Percentiles rank a stretch among this genome's conserved stretches.
phyloP scores from a whole-genome alignment of 2,888 invertebrate species.

The Thumatha senex region DNA sequence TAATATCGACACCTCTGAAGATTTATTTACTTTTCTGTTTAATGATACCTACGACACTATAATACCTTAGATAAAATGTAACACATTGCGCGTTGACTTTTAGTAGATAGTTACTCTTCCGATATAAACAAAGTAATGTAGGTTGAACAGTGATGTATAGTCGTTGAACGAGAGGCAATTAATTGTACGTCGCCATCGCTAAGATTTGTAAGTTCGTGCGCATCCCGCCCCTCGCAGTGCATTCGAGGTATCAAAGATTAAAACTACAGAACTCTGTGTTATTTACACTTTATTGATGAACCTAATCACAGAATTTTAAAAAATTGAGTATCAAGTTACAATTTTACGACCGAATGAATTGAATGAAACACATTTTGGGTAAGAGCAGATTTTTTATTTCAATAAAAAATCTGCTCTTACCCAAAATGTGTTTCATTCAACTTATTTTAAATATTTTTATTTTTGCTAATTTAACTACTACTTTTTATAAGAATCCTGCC shows the following conservation, averaged over 20 bases:
- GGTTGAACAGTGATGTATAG: conserved; percentile 23
- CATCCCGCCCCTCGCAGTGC: conserved; percentile 50
- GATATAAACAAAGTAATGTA: conserved; percentile 20
- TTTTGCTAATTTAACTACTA: no score
- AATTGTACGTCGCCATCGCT: conserved; percentile 48
- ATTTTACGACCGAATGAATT: no score
- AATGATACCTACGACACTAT: conserved; percentile 12
- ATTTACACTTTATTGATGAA: no score
- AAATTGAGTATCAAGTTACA: no score
- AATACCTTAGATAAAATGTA: conserved; percentile 1
- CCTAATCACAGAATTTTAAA: no score
- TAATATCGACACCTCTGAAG: conserved; percentile 54
- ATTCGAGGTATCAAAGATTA: conserved; percentile 39
- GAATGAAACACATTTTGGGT: no score
- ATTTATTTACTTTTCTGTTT: conserved; percentile 54
- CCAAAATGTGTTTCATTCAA: no score
- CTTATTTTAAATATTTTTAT: no score
- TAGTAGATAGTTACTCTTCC: neutral
- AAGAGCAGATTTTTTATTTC: no score
- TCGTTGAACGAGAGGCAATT: conserved; percentile 33
- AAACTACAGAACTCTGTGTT: conserved; percentile 7
- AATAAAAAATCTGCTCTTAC: no score
- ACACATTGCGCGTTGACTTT: conserved; percentile 22
- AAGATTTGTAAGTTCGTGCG: conserved; percentile 58
- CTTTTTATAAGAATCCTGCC: no score